phyloP scores from a whole-genome alignment of 2,113 vertebrate species.

The Festucalex cinctus region DNA sequence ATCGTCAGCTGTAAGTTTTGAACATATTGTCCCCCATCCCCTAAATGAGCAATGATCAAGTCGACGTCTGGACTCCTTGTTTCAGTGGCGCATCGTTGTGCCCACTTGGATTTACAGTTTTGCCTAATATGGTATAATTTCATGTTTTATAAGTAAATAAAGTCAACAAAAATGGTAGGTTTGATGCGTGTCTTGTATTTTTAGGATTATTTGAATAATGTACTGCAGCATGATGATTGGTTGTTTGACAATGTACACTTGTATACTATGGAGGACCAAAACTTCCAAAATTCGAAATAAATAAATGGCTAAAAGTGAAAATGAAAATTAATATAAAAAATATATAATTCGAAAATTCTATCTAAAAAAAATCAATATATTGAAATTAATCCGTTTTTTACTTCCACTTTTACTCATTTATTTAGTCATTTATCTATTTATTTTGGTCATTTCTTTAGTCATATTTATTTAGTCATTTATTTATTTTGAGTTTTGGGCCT shows the following conservation, averaged over 20 bases:
- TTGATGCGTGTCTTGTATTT: background rate
- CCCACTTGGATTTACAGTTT: constrained; percentile 38
- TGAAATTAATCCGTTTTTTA: too few species aligned
- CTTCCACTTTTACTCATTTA: too few species aligned
- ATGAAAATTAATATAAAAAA: too few species aligned
- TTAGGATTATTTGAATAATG: background rate
- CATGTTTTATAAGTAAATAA: constrained; percentile 53
- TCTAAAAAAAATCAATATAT: too few species aligned
- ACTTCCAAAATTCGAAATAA: too few species aligned
- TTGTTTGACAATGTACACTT: background rate
- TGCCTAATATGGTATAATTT: constrained; percentile 58
- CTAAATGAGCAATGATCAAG: constrained; percentile 49
- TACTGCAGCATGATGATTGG: background rate
- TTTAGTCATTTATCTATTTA: too few species aligned
- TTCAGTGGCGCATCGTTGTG: constrained; percentile 24
- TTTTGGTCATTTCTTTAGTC: too few species aligned
- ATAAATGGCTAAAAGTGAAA: too few species aligned
- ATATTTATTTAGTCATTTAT: too few species aligned
- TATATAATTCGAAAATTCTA: too few species aligned
- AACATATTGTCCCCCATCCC: constrained; percentile 26
- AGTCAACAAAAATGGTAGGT: constrained; percentile 15
- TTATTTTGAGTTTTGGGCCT: too few species aligned
- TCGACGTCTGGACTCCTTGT: constrained; percentile 30
- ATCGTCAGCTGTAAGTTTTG: constrained; percentile 20
- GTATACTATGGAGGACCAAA: too few species aligned